Conservation (phyloP, 2,888 invertebrate species). For the Eutolmus rufibarbis region DNA sequence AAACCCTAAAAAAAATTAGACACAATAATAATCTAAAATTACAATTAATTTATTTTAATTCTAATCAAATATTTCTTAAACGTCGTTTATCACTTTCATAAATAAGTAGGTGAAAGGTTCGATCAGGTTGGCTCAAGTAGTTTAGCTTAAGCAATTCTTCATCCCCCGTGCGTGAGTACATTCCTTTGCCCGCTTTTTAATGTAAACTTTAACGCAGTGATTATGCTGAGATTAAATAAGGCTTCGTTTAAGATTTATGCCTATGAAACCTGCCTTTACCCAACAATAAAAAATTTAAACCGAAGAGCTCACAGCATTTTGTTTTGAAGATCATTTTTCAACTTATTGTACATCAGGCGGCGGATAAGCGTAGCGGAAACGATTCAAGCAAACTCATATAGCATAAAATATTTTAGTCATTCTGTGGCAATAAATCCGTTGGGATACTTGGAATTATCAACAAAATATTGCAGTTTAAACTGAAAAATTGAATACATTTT, state of each 20-base stretch:
- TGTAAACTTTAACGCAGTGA: background rate
- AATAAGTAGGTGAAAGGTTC: background rate
- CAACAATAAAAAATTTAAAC: background rate
- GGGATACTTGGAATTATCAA: background rate
- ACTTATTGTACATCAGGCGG: conserved; percentile 26
- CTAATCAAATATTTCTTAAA: background rate
- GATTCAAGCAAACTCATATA: background rate
- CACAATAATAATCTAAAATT: background rate
- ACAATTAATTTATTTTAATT: background rate
- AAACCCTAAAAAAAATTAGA: background rate
- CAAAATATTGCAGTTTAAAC: background rate
- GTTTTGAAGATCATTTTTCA: conserved; percentile 27
- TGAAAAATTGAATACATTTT: background rate
- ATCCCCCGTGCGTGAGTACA: background rate
- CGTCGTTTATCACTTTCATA: background rate
- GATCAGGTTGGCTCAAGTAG: background rate
- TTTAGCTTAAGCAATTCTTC: background rate
- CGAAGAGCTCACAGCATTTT: background rate
- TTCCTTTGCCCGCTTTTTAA: background rate
- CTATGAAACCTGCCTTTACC: background rate
- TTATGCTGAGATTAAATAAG: background rate
- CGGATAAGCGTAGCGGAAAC: conserved; percentile 1
- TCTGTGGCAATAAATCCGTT: background rate
- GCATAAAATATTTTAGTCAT: background rate
- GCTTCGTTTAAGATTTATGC: background rate